These are phyloP conservation scores for Salticus scenicus DNA, from an alignment of 2,888 invertebrate species.

Conservation along the genomic window DNA sequence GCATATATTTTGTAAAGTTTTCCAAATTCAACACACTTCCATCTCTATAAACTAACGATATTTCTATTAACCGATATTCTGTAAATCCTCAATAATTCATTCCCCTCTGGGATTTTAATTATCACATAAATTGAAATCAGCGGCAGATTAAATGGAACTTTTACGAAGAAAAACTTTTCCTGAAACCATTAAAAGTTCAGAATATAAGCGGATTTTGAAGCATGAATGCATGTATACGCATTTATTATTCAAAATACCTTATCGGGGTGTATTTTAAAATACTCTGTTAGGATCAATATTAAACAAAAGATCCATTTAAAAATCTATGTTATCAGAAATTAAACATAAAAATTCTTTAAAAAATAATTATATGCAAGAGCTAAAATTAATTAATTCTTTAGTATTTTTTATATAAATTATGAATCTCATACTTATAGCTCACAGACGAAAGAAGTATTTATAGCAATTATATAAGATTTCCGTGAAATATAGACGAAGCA, in stretches of 20 bases:
- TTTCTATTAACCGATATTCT: neutral
- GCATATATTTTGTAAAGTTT: no score
- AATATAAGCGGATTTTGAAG: neutral
- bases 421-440: no score
- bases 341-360: no score
- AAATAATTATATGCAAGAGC: no score
- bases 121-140: neutral
- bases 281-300: neutral
- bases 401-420: no score
- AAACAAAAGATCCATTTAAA: no score
- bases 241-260: neutral
- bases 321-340: no score
- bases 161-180: neutral
- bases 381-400: no score
- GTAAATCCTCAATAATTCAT: neutral
- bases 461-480: no score
- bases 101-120: neutral
- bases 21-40: no score
- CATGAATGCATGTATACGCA: neutral
- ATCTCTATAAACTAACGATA: neutral
- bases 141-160: conserved; percentile 2
- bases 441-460: no score
- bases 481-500: no score
- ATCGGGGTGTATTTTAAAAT: neutral
- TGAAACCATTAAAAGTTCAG: neutral